Conservation (phyloP, 2,113 vertebrate genomes). For the Hirundichthys speculiger region DNA sequence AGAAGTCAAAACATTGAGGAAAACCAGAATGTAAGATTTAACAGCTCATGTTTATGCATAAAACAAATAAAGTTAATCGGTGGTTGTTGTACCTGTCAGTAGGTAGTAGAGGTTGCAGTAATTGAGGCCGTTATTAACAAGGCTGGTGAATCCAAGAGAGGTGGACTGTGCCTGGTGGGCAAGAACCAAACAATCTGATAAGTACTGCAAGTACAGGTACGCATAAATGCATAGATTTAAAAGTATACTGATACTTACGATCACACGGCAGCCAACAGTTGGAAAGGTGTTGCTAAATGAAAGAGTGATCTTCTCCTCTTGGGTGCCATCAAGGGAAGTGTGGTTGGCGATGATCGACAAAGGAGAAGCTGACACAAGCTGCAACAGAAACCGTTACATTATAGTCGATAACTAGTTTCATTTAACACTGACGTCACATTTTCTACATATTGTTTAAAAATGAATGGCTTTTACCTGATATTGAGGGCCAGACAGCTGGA, state of each 20-base stretch:
- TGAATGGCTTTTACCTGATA: slow-evolving; percentile 23
- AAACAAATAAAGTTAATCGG: no score
- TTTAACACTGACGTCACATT: no score
- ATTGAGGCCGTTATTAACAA: slow-evolving; percentile 40
- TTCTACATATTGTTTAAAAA: no score
- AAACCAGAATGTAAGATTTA: neutral
- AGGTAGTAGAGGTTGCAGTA: slow-evolving; percentile 59
- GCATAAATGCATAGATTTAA: neutral
- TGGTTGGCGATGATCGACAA: slow-evolving; percentile 40
- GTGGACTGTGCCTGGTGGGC: slow-evolving; percentile 12
- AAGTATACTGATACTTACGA: slow-evolving; percentile 15
- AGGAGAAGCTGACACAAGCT: slow-evolving; percentile 40
- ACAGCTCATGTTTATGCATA: neutral
- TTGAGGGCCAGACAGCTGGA: slow-evolving; percentile 28
- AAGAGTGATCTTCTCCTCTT: slow-evolving; percentile 28
- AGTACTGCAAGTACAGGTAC: neutral
- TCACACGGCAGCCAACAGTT: slow-evolving; percentile 24
- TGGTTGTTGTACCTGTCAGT: slow-evolving; percentile 24
- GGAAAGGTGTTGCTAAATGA: neutral
- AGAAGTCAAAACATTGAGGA: neutral
- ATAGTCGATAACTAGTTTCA: no score
- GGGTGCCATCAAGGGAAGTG: slow-evolving; percentile 28
- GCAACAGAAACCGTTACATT: neutral
- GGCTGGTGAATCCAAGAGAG: slow-evolving; percentile 44
- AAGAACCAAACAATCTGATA: neutral